A percentile compares a stretch with the other conserved stretches of the same genome.
phyloP scores from a whole-genome alignment of 2,797 vertebrate genomes.

The Monodelphis domestica region DNA sequence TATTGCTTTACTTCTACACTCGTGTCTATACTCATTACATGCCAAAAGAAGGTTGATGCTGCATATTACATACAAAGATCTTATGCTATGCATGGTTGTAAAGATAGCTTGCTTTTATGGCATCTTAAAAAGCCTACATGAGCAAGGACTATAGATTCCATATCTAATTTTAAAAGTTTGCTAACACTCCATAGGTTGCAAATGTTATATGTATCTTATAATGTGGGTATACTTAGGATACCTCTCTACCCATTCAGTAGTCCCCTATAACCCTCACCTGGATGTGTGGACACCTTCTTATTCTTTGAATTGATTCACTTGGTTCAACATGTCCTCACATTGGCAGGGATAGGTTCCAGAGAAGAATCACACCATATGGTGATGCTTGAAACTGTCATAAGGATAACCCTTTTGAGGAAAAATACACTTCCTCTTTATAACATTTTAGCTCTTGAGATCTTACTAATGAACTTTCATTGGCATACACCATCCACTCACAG shows the following conservation, averaged over 20 bases:
- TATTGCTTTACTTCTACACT: conserved; percentile 31
- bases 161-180: conserved; percentile 33
- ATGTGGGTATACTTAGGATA: neutral
- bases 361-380: neutral
- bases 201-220: neutral
- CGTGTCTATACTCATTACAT: neutral
- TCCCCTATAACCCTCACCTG: neutral
- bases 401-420: neutral
- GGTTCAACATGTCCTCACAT: neutral
- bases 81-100: neutral
- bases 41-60: neutral
- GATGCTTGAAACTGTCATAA: neutral
- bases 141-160: neutral
- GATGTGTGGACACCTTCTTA: neutral
- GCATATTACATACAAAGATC: neutral
- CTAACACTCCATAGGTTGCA: neutral
- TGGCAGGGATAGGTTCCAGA: neutral
- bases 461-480: neutral
- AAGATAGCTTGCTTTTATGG: conserved; percentile 43
- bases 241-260: neutral
- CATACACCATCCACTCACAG: neutral
- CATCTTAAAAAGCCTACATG: conserved; percentile 29
- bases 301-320: neutral
- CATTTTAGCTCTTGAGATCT: neutral
- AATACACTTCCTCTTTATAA: neutral